Evolutionary conservation across 2,113 vertebrate genomes (phyloP).

Genomic region (Peromyscus polionotus): DNA sequence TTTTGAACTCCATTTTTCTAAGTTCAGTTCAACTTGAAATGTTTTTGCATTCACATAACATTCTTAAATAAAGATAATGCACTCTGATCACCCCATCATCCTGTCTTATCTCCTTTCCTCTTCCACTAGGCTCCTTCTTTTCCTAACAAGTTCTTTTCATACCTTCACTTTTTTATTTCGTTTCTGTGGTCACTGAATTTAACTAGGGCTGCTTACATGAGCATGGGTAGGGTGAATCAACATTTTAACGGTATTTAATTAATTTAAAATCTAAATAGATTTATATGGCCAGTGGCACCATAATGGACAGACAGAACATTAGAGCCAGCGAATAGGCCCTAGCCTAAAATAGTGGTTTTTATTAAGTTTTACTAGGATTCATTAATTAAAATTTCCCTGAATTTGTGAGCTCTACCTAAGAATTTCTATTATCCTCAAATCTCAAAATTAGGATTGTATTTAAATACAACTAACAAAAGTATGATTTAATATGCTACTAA

Average conservation of each 20-base stretch:
- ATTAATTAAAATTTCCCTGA: slow-evolving; percentile 46
- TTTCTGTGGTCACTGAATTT: neutral
- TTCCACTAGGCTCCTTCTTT: neutral
- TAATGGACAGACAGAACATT: neutral
- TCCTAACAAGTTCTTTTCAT: neutral
- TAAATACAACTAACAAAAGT: neutral
- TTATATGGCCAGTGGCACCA: neutral
- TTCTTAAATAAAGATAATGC: neutral
- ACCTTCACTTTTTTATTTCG: neutral
- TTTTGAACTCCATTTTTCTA: slow-evolving; percentile 19
- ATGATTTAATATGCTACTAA: slow-evolving; percentile 38
- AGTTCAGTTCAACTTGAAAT: neutral
- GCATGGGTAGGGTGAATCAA: neutral
- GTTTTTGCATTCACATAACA: neutral
- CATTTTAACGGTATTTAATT: slow-evolving; percentile 28
- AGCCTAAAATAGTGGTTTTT: neutral
- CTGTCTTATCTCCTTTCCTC: neutral
- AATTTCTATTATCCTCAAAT: slow-evolving; percentile 19
- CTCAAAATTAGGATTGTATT: neutral
- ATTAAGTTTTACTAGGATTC: neutral
- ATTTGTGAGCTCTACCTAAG: slow-evolving; percentile 17
- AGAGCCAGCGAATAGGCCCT: neutral
- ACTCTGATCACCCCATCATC: neutral
- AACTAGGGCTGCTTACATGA: neutral
- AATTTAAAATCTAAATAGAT: slow-evolving; percentile 48